Evolutionary conservation across 2,113 vertebrate species (phyloP).

Genomic region (Ammodytes dubius): DNA sequence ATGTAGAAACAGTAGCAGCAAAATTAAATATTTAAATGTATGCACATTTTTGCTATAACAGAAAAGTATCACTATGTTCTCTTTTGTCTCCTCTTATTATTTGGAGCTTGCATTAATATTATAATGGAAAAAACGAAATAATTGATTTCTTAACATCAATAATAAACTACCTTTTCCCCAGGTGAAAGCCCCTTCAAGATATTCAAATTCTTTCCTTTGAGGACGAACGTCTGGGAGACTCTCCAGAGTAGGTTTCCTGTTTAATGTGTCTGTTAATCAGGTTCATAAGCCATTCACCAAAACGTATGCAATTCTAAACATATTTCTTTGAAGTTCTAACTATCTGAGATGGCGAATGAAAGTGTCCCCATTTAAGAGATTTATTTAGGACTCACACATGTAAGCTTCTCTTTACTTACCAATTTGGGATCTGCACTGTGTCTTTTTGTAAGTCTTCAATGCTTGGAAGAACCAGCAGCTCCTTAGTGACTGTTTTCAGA

Average conservation of each 20-base stretch:
- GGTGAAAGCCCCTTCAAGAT: slow-evolving; percentile 42
- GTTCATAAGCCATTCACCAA: not conserved
- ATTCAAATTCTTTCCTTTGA: not conserved
- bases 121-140: not conserved
- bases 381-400: not conserved
- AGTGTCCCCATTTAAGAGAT: not conserved
- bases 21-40: slow-evolving; percentile 4
- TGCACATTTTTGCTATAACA: not conserved
- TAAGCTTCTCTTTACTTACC: slow-evolving; percentile 57
- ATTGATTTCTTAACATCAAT: not conserved
- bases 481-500: slow-evolving; percentile 80
- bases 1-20: not conserved
- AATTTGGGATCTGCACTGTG: slow-evolving; percentile 61
- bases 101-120: slow-evolving; percentile 1
- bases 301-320: slow-evolving; percentile 1
- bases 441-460: slow-evolving; percentile 63
- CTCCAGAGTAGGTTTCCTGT: slow-evolving; percentile 81
- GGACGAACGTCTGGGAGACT: slow-evolving; percentile 67
- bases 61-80: not conserved
- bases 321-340: not conserved
- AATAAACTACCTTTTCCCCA: slow-evolving; percentile 83
- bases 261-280: slow-evolving; percentile 22
- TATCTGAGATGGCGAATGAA: not conserved
- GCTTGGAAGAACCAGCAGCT: slow-evolving; percentile 80
- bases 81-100: not conserved